A percentile compares a stretch with the other conserved stretches of the same genome.
Conservation (phyloP, 2,888 invertebrate species). For the Therioaphis trifolii region DNA sequence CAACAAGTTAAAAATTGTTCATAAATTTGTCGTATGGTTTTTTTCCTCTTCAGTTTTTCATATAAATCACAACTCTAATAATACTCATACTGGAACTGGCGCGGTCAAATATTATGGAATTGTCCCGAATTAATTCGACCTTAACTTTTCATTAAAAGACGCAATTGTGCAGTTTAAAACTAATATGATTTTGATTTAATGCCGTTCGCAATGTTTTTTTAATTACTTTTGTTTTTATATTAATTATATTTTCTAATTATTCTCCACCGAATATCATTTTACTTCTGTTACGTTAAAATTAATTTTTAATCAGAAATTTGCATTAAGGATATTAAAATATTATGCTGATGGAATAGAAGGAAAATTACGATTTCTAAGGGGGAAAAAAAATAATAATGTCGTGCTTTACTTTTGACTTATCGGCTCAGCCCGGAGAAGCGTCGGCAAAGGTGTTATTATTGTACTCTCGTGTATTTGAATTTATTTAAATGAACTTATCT, state of each 20-base stretch:
- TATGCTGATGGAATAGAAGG: background rate
- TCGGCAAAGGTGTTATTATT: background rate
- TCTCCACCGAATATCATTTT: background rate
- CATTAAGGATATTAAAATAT: background rate
- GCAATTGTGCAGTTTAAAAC: background rate
- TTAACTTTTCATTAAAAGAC: background rate
- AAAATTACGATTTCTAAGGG: background rate
- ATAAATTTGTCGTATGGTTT: no score
- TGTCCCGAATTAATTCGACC: background rate
- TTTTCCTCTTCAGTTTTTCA: no score
- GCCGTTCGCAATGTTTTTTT: background rate
- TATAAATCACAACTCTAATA: no score
- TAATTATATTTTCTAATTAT: background rate
- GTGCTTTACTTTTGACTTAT: background rate
- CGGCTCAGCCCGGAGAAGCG: no score
- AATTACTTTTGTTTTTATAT: background rate
- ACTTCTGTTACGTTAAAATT: background rate
- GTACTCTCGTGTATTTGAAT: constrained; percentile 4
- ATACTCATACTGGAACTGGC: background rate
- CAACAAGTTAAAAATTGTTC: no score
- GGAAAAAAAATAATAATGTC: background rate
- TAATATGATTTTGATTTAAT: background rate
- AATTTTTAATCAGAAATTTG: background rate
- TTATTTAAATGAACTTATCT: constrained; percentile 12
- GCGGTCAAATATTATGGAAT: background rate